phyloP scores from a whole-genome alignment of 2,888 invertebrate species.

The Abrostola tripartita region DNA sequence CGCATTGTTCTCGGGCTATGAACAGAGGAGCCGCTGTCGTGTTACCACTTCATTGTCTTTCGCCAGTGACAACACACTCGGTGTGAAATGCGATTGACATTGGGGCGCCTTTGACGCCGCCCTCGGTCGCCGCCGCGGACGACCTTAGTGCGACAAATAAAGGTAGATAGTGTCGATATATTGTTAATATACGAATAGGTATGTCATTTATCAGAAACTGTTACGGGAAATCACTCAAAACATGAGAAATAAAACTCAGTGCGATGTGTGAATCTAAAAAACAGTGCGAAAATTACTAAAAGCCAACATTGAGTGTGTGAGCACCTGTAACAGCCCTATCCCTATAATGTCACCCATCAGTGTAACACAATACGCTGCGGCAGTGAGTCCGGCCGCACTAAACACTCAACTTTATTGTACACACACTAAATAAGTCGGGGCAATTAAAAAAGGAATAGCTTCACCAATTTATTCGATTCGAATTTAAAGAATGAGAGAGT shows the following conservation, averaged over 20 bases:
- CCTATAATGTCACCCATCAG: too few species aligned
- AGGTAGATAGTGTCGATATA: neutral
- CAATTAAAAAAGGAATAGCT: constrained; percentile 56
- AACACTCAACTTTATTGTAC: constrained; percentile 52
- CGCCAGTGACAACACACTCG: constrained; percentile 9
- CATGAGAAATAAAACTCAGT: too few species aligned
- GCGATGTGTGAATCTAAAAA: too few species aligned
- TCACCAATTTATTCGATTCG: constrained; percentile 56
- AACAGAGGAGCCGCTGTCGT: constrained; percentile 22
- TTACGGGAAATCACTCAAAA: too few species aligned
- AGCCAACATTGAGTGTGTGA: too few species aligned
- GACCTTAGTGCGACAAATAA: constrained; percentile 26
- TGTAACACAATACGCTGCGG: neutral
- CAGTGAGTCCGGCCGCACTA: constrained; percentile 29
- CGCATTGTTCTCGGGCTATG: constrained; percentile 40
- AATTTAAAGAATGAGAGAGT: constrained; percentile 54
- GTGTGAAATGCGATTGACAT: constrained; percentile 34
- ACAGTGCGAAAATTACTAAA: too few species aligned
- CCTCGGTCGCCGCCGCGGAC: constrained; percentile 2
- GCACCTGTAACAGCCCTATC: too few species aligned
- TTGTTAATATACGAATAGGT: neutral
- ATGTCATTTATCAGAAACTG: too few species aligned
- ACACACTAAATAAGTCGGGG: constrained; percentile 43
- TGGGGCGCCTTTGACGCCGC: constrained; percentile 32
- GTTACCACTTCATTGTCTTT: constrained; percentile 22